phyloP scores from a whole-genome alignment of 2,797 vertebrate species.

The Macropodus opercularis region DNA sequence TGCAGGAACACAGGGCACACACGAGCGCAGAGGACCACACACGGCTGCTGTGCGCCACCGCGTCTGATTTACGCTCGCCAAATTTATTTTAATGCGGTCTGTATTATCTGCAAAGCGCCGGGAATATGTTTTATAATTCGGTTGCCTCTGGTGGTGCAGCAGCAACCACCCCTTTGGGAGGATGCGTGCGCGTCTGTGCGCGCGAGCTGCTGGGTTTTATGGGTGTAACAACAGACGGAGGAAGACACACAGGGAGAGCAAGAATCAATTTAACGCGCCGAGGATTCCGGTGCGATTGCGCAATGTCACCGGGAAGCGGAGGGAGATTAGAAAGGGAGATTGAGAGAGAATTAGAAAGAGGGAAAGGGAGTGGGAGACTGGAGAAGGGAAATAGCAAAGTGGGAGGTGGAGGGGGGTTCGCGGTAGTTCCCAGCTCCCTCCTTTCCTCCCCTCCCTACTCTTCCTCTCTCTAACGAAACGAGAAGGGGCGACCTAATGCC shows the following conservation, averaged over 20 bases:
- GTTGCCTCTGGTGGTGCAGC: constrained; percentile 50
- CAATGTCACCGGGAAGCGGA: constrained; percentile 74
- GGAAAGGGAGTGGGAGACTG: constrained; percentile 26
- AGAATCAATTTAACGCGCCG: constrained; percentile 78
- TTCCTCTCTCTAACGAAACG: constrained; percentile 77
- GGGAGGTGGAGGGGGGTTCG: background rate
- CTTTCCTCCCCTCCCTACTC: constrained; percentile 66
- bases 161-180: constrained; percentile 4
- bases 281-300: constrained; percentile 74
- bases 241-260: constrained; percentile 54
- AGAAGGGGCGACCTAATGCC: constrained; percentile 69
- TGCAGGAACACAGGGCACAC: constrained; percentile 11
- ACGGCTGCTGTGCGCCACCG: constrained; percentile 24
- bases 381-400: constrained; percentile 39
- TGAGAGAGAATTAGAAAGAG: constrained; percentile 55
- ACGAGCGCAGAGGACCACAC: constrained; percentile 22
- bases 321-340: constrained; percentile 66
- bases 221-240: constrained; percentile 58
- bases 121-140: constrained; percentile 68
- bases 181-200: constrained; percentile 15
- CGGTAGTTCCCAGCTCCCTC: constrained; percentile 20
- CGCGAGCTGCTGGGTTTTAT: constrained; percentile 52
- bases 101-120: constrained; percentile 64
- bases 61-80: constrained; percentile 52
- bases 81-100: constrained; percentile 63